A percentile compares a stretch with the other conserved stretches of the same genome.
Evolutionary conservation across 2,113 vertebrate genomes (phyloP).

Genomic region (Chiloscyllium plagiosum): DNA sequence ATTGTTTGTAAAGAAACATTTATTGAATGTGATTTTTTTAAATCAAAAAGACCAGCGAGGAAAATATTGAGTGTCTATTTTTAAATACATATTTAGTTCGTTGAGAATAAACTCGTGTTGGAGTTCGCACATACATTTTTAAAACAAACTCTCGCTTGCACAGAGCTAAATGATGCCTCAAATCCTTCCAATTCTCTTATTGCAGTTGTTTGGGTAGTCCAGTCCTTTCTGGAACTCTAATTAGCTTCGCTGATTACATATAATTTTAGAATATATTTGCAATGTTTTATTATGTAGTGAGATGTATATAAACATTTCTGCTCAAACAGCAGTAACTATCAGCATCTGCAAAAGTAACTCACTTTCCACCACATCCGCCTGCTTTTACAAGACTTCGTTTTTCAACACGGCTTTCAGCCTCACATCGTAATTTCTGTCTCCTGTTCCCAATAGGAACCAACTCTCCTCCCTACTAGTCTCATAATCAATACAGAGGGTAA

Average conservation of each 20-base stretch:
- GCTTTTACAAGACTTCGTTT: too few relatives aligned
- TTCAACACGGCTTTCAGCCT: background rate
- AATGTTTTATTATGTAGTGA: too few relatives aligned
- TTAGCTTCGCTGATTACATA: background rate
- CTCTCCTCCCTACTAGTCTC: background rate
- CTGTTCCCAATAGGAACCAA: background rate
- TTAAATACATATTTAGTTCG: background rate
- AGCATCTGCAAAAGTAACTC: background rate
- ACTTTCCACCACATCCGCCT: too few relatives aligned
- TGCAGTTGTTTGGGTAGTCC: background rate
- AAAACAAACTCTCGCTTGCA: background rate
- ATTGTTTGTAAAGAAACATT: background rate
- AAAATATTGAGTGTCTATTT: background rate
- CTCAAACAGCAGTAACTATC: too few relatives aligned
- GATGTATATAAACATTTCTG: too few relatives aligned
- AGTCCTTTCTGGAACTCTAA: background rate
- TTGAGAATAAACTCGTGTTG: background rate
- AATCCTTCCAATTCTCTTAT: background rate
- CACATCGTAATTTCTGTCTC: background rate
- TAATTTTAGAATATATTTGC: too few relatives aligned
- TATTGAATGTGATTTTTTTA: background rate
- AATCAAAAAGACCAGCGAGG: background rate
- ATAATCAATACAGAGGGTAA: background rate
- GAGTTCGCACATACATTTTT: background rate
- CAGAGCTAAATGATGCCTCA: background rate